phyloP scores from a whole-genome alignment of 64 coral and sea anemone species.

The Montipora efflorescens region DNA sequence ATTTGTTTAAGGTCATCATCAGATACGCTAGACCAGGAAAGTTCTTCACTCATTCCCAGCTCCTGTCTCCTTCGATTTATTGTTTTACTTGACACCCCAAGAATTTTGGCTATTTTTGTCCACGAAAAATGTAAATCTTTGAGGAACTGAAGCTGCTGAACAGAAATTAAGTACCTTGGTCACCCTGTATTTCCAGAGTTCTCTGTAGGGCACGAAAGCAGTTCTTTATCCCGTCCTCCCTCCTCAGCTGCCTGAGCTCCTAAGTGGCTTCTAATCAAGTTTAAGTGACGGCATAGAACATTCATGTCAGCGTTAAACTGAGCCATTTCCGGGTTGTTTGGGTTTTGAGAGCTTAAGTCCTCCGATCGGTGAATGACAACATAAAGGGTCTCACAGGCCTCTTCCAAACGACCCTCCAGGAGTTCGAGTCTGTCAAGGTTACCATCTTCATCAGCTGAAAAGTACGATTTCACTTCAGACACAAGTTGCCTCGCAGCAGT shows the following conservation, averaged over 20 bases:
- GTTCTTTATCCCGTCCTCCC: slow-evolving; percentile 14
- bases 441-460: slow-evolving; percentile 37
- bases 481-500: slow-evolving; percentile 9
- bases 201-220: slow-evolving; percentile 25
- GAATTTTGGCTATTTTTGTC: slow-evolving; percentile 61
- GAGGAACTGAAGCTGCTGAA: slow-evolving; percentile 46
- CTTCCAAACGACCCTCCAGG: slow-evolving; percentile 58
- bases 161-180: slow-evolving; percentile 39
- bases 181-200: slow-evolving; percentile 20
- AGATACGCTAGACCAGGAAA: slow-evolving; percentile 20
- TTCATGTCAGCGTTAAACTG: slow-evolving; percentile 57
- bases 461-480: slow-evolving; percentile 21
- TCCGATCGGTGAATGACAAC: slow-evolving; percentile 12
- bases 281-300: slow-evolving; percentile 34
- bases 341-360: slow-evolving; percentile 39
- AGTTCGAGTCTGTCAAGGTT: slow-evolving; percentile 33
- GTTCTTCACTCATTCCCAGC: slow-evolving; percentile 42
- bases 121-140: slow-evolving; percentile 66
- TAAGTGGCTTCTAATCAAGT: slow-evolving; percentile 33
- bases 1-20: slow-evolving; percentile 40
- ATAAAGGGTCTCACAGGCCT: slow-evolving; percentile 33
- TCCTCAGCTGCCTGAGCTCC: slow-evolving; percentile 24
- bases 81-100: slow-evolving; percentile 56
- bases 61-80: slow-evolving; percentile 46
- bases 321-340: slow-evolving; percentile 32